Evolutionary conservation across 2,113 vertebrate species (phyloP), one percentile per base, ranked within the genome.

Genomic region (Psittacula cyanocephala): DNA sequence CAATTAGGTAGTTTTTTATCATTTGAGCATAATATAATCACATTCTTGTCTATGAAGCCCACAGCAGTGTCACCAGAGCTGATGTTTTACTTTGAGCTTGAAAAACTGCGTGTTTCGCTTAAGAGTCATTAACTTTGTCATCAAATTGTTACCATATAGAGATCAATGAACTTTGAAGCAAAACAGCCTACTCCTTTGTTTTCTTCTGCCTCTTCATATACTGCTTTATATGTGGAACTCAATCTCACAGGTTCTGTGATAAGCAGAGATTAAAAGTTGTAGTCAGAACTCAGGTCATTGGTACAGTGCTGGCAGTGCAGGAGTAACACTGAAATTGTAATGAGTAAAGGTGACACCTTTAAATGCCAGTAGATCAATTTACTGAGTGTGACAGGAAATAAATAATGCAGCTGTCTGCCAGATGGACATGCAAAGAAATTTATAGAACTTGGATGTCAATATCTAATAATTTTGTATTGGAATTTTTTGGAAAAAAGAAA

Each of bases 351-450:
- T 75, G 69, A 75, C 69, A 86, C 65, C 72, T 86, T 86, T 91
- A 91, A 88, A 95, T 90, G 69, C 65, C 77, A 84, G 80, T 62
- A 84, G 88, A 95, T 92, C 79, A 88, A 81, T 81, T 88, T 93
- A 72, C 69, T 41, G 64, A 64, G 43, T 76, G 59, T 90, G 83
- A 91, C 64, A 81, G 82, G 86, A 94, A 84, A 83, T 90, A 93
- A 90, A 81, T 91, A 94, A 76, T 75, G 72, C 65, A 86, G 28
- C 77, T 71, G 44, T 81, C 65, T 92, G 82, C 69, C 77, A 88
- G 74, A 75, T n/a, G 62, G 83, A 86, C 69, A 43, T 84, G 37
- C 74, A 76, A 27, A 88, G 47, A 71, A 64, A 84, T 70, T 74
- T 11, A 28, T 15, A 57, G 65, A 71, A 88, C 35, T 91, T 69